Evolutionary conservation across 2,797 vertebrate species (phyloP).

Genomic region (Labroides dimidiatus): DNA sequence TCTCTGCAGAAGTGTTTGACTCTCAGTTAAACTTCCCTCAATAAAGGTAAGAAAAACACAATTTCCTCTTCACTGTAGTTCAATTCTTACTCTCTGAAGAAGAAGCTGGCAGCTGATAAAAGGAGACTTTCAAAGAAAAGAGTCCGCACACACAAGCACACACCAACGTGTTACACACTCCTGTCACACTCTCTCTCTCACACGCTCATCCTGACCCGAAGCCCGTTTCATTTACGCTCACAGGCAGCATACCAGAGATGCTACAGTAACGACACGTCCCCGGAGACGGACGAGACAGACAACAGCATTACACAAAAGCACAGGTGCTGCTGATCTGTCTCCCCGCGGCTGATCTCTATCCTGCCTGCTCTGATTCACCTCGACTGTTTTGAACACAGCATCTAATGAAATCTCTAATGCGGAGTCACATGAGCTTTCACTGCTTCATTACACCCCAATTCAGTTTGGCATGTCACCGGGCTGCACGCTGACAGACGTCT

Average conservation of each 20-base stretch:
- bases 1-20: not conserved
- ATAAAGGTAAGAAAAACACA: conserved; percentile 3
- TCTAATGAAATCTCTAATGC: conserved; percentile 12
- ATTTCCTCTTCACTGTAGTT: conserved; percentile 1
- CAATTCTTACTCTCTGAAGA: conserved; percentile 6
- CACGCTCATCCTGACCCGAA: conserved; percentile 34
- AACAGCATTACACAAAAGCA: conserved; percentile 18
- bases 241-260: conserved; percentile 43
- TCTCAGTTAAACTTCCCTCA: not conserved
- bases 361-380: conserved; percentile 7
- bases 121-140: conserved; percentile 14
- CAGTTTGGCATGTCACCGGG: not conserved
- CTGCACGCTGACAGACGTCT: not conserved
- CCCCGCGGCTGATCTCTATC: conserved; percentile 19
- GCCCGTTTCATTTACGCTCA: conserved; percentile 42
- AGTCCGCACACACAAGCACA: not conserved
- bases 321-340: conserved; percentile 31
- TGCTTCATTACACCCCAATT: not conserved
- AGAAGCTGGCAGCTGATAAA: conserved; percentile 27
- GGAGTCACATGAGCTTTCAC: conserved; percentile 6
- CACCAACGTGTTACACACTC: conserved; percentile 8
- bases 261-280: conserved; percentile 26
- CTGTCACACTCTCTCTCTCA: conserved; percentile 1
- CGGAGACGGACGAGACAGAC: conserved; percentile 22
- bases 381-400: conserved; percentile 4